Evolutionary conservation across 2,888 invertebrate species (phyloP).

Genomic region (Alitta virens): DNA sequence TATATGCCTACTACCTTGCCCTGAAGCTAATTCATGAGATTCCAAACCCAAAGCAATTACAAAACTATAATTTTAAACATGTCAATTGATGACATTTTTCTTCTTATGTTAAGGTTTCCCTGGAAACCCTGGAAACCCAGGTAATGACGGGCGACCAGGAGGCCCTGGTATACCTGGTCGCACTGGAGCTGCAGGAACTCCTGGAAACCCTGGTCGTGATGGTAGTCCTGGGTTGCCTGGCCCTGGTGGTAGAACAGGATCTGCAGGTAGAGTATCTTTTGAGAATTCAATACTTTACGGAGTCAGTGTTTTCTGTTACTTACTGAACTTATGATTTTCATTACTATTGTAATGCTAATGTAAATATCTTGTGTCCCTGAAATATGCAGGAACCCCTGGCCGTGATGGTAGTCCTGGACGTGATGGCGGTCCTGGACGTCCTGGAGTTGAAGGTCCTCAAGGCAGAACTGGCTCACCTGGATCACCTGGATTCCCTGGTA

Average conservation of each 20-base stretch:
- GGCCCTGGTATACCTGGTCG: constrained; percentile 11
- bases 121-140: constrained; percentile 4
- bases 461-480: constrained; percentile 7
- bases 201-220: constrained; percentile 18
- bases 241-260: background rate
- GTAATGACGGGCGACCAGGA: constrained; percentile 12
- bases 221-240: constrained; percentile 9
- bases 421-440: constrained; percentile 5
- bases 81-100: background rate
- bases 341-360: too few species aligned
- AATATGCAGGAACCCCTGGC: constrained; percentile 1
- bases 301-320: too few species aligned
- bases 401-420: constrained; percentile 1
- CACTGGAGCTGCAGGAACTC: constrained; percentile 12
- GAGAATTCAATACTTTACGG: too few species aligned
- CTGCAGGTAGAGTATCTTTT: background rate
- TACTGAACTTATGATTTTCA: too few species aligned
- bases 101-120: background rate
- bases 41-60: too few species aligned
- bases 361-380: too few species aligned
- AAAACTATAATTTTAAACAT: background rate
- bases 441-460: constrained; percentile 13
- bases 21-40: too few species aligned
- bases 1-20: too few species aligned
- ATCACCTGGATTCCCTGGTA: constrained; percentile 12